Evolutionary conservation across 2,888 invertebrate species (phyloP), one percentile per base, ranked within the genome.

Genomic region (Epirrhoe alternata): DNA sequence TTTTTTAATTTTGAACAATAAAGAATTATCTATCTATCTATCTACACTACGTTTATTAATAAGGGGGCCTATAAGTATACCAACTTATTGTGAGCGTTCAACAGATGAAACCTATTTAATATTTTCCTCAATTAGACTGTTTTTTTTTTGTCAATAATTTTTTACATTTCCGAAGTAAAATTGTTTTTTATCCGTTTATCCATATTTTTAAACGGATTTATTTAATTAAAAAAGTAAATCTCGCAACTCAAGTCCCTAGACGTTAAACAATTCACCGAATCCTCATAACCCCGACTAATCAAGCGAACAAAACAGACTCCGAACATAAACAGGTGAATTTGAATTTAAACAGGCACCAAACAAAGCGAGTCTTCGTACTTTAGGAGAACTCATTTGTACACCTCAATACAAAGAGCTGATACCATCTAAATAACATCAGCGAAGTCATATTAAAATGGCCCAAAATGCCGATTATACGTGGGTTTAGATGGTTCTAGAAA

Each of bases 361-460:
- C 83, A 83, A 82, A 75, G 76, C 68, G 68, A 68, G 75, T 73
- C 79, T 75, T 71, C 73, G 54, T 73, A 84, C 78, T 85, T 86
- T 77, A 78, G 74, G 76, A 77, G 83, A 87, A 82, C 88, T 87
- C 87, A 87, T 89, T 89, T 89, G 86, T 90, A 81, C 86, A 89
- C 88, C 88, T 90, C 90, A 89, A 86, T 89, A 88, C 89, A 89
- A 85, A 81, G 78, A 70, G 66, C 49, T 31, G 90, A 89, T 90
- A 84, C 57, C 65, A 90, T 90, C 89, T 89, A 81, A 88, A 88
- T 81, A 84, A 81, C 88, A 84, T 88, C 85, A 82, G 80, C 76
- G 79, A 85, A 85, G 82, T 86, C 82, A 85, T 88, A 89, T 87
- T 88, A 87, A 88, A 89, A 87, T 58, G 84, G 87, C 80, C 87